A percentile compares a stretch with the other conserved stretches of the same genome.
Conservation (phyloP, 2,113 vertebrate genomes). For the Otis tarda region DNA sequence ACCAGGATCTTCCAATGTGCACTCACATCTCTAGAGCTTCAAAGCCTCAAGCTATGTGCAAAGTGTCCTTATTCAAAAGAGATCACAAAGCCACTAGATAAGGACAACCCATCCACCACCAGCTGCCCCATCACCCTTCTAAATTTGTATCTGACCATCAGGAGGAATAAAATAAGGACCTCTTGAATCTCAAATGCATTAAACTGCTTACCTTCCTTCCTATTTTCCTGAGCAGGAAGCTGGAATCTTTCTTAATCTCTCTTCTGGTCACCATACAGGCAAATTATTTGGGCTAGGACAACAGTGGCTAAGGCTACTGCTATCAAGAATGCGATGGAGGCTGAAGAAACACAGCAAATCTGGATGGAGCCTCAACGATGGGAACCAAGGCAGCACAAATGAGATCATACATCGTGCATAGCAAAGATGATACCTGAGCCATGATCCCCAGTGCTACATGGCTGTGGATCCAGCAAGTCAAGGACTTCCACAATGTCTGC, state of each 20-base stretch:
- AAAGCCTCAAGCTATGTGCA: background rate
- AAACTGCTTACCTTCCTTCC: background rate
- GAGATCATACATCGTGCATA: background rate
- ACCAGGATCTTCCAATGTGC: background rate
- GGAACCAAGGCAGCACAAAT: background rate
- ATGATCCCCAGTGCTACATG: background rate
- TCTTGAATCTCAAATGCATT: background rate
- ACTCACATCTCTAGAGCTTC: background rate
- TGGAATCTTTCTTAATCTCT: background rate
- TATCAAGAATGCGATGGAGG: background rate
- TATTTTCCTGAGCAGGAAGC: background rate
- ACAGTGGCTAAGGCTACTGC: background rate
- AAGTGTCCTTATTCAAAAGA: background rate
- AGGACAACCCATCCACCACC: background rate
- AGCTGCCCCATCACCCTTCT: background rate
- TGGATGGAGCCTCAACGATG: background rate
- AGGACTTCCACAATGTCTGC: accelerated
- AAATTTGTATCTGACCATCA: background rate
- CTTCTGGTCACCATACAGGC: background rate
- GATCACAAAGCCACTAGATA: background rate
- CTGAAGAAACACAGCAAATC: background rate
- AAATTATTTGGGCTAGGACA: background rate
- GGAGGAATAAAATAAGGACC: background rate
- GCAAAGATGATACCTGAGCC: background rate
- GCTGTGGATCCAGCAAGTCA: background rate